Percentiles rank a stretch among this genome's conserved stretches.
phyloP scores from a whole-genome alignment of 2,888 invertebrate genomes.

The Athetis lepigone region DNA sequence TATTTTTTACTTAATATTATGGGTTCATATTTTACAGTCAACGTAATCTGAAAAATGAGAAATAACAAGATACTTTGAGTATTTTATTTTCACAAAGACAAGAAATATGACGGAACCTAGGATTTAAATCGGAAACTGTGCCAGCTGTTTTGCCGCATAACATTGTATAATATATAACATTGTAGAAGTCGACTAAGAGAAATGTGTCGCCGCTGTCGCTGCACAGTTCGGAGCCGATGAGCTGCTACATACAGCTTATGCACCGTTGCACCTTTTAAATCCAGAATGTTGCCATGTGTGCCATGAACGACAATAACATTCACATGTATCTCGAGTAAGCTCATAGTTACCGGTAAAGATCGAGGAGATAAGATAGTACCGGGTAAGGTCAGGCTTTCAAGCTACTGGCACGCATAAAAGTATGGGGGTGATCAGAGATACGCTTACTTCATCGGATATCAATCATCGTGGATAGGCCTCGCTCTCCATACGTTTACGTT shows the following conservation, averaged over 20 bases:
- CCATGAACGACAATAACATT: slow-evolving; percentile 19
- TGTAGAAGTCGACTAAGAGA: slow-evolving; percentile 37
- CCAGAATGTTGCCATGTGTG: slow-evolving; percentile 11
- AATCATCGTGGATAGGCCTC: slow-evolving; percentile 50
- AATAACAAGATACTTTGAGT: slow-evolving; percentile 33
- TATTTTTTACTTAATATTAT: slow-evolving; percentile 40
- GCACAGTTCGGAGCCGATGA: slow-evolving; percentile 27
- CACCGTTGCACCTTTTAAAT: slow-evolving; percentile 49
- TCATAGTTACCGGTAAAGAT: slow-evolving; percentile 3
- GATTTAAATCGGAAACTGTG: slow-evolving; percentile 31
- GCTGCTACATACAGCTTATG: slow-evolving; percentile 39
- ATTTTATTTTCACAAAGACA: slow-evolving; percentile 39
- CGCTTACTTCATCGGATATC: slow-evolving; percentile 45
- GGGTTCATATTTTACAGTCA: slow-evolving; percentile 38
- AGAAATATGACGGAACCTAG: slow-evolving; percentile 26
- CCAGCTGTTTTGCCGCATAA: slow-evolving; percentile 39
- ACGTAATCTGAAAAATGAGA: slow-evolving; percentile 26
- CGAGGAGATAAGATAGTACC: not conserved
- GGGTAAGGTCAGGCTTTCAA: slow-evolving; percentile 11
- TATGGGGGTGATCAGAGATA: slow-evolving; percentile 37
- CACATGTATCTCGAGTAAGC: slow-evolving; percentile 10
- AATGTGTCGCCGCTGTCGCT: slow-evolving; percentile 23
- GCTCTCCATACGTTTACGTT: slow-evolving; percentile 40
- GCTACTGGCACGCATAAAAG: slow-evolving; percentile 22
- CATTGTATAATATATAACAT: slow-evolving; percentile 39